These are phyloP conservation scores for Orgyia antiqua DNA, from an alignment of 2,888 invertebrate species.

Conservation along the genomic window DNA sequence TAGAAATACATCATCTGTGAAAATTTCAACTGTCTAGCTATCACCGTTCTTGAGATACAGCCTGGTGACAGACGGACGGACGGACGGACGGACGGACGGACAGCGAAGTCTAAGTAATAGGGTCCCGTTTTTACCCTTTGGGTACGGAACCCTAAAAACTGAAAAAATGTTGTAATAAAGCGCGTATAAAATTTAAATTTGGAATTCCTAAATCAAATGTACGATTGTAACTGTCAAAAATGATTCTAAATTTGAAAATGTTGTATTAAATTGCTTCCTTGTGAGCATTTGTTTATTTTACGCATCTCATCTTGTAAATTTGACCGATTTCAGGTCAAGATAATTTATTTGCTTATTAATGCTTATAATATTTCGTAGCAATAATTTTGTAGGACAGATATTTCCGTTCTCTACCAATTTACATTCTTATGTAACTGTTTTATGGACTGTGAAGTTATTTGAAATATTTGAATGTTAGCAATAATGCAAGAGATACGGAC, in stretches of 20 bases:
- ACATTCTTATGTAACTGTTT: neutral
- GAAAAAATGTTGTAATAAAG: no score
- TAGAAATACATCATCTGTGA: no score
- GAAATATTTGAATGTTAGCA: no score
- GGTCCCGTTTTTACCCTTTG: no score
- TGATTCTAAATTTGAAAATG: constrained; percentile 28
- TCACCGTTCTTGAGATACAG: no score
- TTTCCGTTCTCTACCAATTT: neutral
- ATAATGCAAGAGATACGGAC: no score
- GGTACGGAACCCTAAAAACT: no score
- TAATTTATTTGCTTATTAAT: constrained; percentile 34
- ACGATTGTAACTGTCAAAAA: constrained; percentile 14
- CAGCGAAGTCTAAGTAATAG: no score
- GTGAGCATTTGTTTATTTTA: constrained; percentile 47
- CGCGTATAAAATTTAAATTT: neutral
- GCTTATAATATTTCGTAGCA: neutral
- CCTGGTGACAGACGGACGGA: no score
- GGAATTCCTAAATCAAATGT: neutral
- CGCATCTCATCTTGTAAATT: constrained; percentile 44
- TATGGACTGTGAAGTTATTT: no score
- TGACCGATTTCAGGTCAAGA: constrained; percentile 42
- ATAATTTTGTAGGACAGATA: neutral
- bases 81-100: no score
- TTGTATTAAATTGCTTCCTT: constrained; percentile 13
- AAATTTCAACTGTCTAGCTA: no score